These are phyloP conservation scores for Eulemur coronatus DNA, from an alignment of 2,797 vertebrate species.

Conservation along the genomic window DNA sequence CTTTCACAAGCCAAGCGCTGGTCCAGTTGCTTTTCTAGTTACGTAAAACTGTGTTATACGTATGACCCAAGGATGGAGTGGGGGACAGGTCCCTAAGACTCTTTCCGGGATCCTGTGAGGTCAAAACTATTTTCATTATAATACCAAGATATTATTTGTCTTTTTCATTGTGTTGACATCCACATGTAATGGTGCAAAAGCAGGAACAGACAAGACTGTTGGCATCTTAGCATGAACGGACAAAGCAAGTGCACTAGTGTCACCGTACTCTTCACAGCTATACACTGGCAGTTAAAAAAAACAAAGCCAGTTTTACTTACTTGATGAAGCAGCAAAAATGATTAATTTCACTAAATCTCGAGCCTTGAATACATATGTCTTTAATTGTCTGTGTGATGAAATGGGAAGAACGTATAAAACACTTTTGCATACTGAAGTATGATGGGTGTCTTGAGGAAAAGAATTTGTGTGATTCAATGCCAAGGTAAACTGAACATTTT, in stretches of 20 bases:
- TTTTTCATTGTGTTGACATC: background rate
- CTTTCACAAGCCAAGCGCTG: constrained; percentile 8
- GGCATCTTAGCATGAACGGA: background rate
- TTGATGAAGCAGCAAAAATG: constrained; percentile 9
- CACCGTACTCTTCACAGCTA: background rate
- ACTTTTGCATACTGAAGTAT: background rate
- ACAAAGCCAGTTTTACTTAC: background rate
- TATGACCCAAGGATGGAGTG: background rate
- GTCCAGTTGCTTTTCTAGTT: background rate
- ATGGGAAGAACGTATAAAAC: background rate
- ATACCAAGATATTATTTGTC: background rate
- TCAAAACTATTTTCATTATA: background rate
- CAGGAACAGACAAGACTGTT: background rate
- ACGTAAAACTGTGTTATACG: background rate
- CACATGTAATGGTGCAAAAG: background rate
- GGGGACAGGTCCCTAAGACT: background rate
- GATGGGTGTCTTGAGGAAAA: background rate
- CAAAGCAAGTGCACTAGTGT: background rate
- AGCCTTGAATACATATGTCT: background rate
- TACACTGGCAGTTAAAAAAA: background rate
- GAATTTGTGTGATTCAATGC: background rate
- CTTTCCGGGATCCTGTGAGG: background rate
- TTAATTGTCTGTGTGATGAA: background rate
- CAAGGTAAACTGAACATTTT: background rate
- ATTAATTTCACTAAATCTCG: constrained; percentile 2